Percentiles rank a stretch among this genome's conserved stretches.
These are phyloP conservation scores for Aphaenogaster ashmeadi DNA, from an alignment of 1,140 invertebrate species.

Conservation along the genomic window DNA sequence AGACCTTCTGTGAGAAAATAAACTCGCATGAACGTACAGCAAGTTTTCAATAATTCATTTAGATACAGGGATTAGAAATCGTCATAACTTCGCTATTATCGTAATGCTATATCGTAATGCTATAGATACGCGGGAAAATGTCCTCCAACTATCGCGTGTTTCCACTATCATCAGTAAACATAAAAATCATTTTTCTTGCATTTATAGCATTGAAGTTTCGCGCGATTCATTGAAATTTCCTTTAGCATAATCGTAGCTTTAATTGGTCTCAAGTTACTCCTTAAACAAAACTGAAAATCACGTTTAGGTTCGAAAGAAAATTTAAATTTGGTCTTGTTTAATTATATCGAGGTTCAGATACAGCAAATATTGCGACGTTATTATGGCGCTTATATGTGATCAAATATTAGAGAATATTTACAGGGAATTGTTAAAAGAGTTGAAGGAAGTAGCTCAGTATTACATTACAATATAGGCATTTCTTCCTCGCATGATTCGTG, in stretches of 20 bases:
- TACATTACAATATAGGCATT: slow-evolving; percentile 29
- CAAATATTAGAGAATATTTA: not conserved
- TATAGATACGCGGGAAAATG: not conserved
- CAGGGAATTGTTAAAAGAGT: not conserved
- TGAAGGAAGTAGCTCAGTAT: slow-evolving; percentile 20
- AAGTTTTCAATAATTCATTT: slow-evolving; percentile 18
- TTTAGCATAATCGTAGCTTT: not conserved
- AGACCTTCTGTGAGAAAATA: slow-evolving; percentile 15
- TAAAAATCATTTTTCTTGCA: not conserved
- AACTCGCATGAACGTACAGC: not conserved
- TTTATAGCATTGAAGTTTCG: not conserved
- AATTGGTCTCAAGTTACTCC: not conserved
- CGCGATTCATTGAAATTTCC: not conserved
- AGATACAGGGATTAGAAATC: not conserved
- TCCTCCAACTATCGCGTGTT: not conserved
- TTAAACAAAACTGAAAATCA: not conserved
- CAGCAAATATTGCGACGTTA: not conserved
- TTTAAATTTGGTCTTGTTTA: not conserved
- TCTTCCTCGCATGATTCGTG: slow-evolving; percentile 38
- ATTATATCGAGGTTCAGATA: not conserved
- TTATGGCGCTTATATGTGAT: not conserved
- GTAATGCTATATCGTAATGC: not conserved
- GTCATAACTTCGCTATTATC: not conserved
- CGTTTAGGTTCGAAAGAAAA: not conserved
- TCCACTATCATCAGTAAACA: not conserved